Evolutionary conservation across 2,113 vertebrate genomes (phyloP).

Genomic region (Mormyrus lacerda): DNA sequence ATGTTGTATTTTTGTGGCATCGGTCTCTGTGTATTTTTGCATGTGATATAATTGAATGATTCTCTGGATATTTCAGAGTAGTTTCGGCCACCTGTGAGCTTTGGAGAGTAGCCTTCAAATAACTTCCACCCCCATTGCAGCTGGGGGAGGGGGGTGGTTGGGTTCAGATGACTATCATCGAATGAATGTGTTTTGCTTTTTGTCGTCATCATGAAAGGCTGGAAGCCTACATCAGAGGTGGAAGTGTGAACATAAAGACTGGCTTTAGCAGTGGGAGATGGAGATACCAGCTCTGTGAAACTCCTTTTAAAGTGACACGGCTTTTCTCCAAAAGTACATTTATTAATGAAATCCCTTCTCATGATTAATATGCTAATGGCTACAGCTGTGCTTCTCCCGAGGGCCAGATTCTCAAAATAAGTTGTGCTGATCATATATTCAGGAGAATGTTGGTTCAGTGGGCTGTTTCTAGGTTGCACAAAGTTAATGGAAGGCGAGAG

Average conservation of each 20-base stretch:
- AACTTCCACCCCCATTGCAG: neutral
- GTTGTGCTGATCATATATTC: neutral
- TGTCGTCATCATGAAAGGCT: neutral
- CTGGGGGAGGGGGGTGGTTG: neutral
- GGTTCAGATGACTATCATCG: neutral
- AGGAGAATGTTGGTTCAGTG: neutral
- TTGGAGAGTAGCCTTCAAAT: neutral
- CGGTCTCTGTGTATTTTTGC: neutral
- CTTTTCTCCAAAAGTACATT: neutral
- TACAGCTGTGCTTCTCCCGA: constrained; percentile 4
- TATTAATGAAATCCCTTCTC: constrained; percentile 6
- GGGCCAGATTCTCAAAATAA: neutral
- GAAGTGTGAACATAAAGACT: neutral
- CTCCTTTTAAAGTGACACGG: neutral
- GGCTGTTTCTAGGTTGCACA: constrained; percentile 8
- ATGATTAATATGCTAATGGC: constrained; percentile 4
- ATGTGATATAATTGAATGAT: neutral
- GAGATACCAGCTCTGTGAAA: neutral
- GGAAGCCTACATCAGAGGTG: neutral
- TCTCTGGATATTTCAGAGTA: neutral
- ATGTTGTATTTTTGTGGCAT: neutral
- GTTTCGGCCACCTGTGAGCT: neutral
- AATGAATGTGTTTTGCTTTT: neutral
- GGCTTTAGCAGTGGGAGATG: neutral
- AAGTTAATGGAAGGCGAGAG: constrained; percentile 9